phyloP scores from a whole-genome alignment of 2,888 invertebrate genomes.

The Colostygia pectinataria region DNA sequence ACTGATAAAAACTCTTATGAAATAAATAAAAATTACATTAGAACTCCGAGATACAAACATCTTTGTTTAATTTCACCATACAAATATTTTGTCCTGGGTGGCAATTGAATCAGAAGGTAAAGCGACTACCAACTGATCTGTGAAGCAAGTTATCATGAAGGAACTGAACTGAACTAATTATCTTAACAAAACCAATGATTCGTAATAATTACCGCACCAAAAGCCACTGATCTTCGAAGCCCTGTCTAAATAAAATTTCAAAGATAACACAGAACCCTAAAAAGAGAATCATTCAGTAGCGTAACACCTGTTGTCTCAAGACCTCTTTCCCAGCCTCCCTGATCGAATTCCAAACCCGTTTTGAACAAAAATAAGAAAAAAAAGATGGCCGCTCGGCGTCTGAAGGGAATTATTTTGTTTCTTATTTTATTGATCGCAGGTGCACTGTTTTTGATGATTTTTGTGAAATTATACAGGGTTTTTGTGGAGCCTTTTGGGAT shows the following conservation, averaged over 20 bases:
- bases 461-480: slow-evolving; percentile 36
- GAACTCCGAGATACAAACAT: too few relatives aligned
- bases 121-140: too few relatives aligned
- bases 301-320: slow-evolving; percentile 71
- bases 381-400: slow-evolving; percentile 49
- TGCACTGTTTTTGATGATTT: slow-evolving; percentile 43
- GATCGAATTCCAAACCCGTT: slow-evolving; percentile 58
- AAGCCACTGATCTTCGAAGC: not conserved
- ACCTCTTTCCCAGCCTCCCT: slow-evolving; percentile 62
- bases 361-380: slow-evolving; percentile 53
- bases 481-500: slow-evolving; percentile 30
- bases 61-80: too few relatives aligned
- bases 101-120: too few relatives aligned
- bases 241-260: not conserved
- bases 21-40: too few relatives aligned
- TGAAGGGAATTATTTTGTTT: slow-evolving; percentile 58
- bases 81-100: too few relatives aligned
- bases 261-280: slow-evolving; percentile 28
- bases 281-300: slow-evolving; percentile 55
- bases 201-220: not conserved
- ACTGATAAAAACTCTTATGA: too few relatives aligned
- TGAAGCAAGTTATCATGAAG: too few relatives aligned
- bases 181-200: not conserved
- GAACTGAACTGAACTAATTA: too few relatives aligned
- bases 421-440: slow-evolving; percentile 58